A percentile compares a stretch with the other conserved stretches of the same genome.
phyloP scores from a whole-genome alignment of 2,113 vertebrate genomes.

The Pseudorectes ferrugineus region DNA sequence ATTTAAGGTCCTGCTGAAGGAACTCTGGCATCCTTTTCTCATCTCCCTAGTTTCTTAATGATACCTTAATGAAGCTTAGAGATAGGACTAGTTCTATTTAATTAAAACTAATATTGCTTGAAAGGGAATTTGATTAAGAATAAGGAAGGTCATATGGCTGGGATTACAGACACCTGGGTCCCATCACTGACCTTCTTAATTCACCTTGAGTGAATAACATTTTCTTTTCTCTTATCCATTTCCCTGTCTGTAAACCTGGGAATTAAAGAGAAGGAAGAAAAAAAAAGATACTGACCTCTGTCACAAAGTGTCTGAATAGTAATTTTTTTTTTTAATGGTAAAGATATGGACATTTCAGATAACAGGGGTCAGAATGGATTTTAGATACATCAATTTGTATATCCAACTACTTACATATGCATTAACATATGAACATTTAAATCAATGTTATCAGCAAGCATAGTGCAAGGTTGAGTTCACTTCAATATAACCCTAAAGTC shows the following conservation, averaged over 20 bases:
- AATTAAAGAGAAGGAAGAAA: neutral
- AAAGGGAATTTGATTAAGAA: slow-evolving; percentile 4
- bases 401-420: neutral
- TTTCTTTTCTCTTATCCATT: neutral
- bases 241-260: neutral
- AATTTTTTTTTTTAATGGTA: neutral
- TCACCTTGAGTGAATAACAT: neutral
- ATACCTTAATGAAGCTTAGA: neutral
- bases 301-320: neutral
- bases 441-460: neutral
- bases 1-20: neutral
- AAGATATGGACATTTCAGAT: neutral
- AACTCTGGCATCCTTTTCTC: neutral
- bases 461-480: neutral
- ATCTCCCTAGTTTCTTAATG: neutral
- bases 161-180: neutral
- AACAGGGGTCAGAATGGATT: neutral
- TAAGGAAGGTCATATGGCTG: neutral
- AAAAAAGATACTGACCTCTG: neutral
- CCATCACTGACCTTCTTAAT: neutral
- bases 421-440: neutral
- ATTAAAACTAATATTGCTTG: neutral
- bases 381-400: neutral
- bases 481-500: neutral
- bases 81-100: neutral